Evolutionary conservation across 2,113 vertebrate genomes (phyloP), one percentile per base, ranked within the genome.

Genomic region (Clarias macrocephalus): DNA sequence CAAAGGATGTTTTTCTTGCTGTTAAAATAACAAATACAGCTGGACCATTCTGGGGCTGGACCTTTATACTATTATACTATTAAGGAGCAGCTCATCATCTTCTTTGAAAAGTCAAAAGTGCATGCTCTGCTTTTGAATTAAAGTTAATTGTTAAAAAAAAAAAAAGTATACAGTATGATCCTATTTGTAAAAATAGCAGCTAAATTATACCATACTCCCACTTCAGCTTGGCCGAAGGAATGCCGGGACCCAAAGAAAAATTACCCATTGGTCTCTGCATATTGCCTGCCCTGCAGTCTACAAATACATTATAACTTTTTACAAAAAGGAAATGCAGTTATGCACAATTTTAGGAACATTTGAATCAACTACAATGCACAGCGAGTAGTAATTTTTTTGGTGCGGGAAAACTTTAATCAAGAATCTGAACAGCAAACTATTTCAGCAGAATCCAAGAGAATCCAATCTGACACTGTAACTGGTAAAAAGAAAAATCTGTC

Each of bases 201-300:
- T 85, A 94, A 95, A 96, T 96, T 95, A 95, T 94, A 96, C 93
- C 91, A 91, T 92, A 92, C 91, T 92, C 86, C 81, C 85, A 90
- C 92, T 91, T 92, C 89, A 90, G 91, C 88, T 91, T 83, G 87
- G 91, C 88, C 90, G 92, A 91, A 94, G 91, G 90, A 94, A 94
- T 94, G 93, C 80, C 10, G 83, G 85, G 52, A 68, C 63, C 66
- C 2, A 65, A 84, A 52, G 57, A 85, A 42, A 37, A 88, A 88
- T 56, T 86, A 88, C 75, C 80, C 83, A 90, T 33, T 85, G 80
- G 63, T 83, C 82, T 48, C 77, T 83, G 86, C 25, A 63, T 91
- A 70, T 60, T 84, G 33, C 81, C 75, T 72, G 19, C 68, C 23
- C 63, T 60, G 54, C 59, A 89, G 70, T 37, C 48, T 84, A 54